phyloP scores from a whole-genome alignment of 2,797 vertebrate genomes.

The Podarcis lilfordi region DNA sequence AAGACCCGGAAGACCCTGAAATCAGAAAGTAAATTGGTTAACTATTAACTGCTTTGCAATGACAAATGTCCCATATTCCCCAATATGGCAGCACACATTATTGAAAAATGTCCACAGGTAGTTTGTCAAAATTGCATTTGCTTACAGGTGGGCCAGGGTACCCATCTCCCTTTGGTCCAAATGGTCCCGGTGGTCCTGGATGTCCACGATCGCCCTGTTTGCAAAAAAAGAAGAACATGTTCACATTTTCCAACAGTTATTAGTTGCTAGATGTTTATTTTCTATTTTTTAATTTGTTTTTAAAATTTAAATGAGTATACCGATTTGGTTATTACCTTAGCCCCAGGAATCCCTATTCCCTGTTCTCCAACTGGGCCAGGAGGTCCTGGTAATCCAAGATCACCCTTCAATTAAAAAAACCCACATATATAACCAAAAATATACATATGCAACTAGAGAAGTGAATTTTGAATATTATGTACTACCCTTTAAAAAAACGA shows the following conservation, averaged over 20 bases:
- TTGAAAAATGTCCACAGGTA: conserved; percentile 1
- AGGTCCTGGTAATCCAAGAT: conserved; percentile 84
- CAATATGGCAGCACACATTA: background rate
- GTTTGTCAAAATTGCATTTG: background rate
- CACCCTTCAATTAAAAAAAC: conserved; percentile 81
- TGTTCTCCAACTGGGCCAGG: conserved; percentile 87
- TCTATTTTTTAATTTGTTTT: conserved; percentile 24
- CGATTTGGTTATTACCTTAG: conserved; percentile 81
- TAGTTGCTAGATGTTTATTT: background rate
- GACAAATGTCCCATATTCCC: background rate
- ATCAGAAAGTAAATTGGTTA: conserved; percentile 34
- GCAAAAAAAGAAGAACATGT: conserved; percentile 21
- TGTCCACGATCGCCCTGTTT: conserved; percentile 86
- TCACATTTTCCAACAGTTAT: background rate
- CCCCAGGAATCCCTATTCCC: conserved; percentile 88
- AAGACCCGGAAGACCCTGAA: conserved; percentile 86
- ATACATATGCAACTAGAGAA: conserved; percentile 1
- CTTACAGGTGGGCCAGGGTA: conserved; percentile 85
- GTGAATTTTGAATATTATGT: conserved; percentile 8
- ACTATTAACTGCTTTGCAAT: conserved; percentile 15
- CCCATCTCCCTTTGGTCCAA: conserved; percentile 89
- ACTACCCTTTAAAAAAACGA: background rate
- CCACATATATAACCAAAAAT: background rate
- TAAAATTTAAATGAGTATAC: conserved; percentile 27
- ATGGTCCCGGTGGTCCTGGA: conserved; percentile 81